A percentile compares a stretch with the other conserved stretches of the same genome.
These are phyloP conservation scores for Toxotes chatareus DNA, from an alignment of 2,113 vertebrate genomes.

Conservation along the genomic window DNA sequence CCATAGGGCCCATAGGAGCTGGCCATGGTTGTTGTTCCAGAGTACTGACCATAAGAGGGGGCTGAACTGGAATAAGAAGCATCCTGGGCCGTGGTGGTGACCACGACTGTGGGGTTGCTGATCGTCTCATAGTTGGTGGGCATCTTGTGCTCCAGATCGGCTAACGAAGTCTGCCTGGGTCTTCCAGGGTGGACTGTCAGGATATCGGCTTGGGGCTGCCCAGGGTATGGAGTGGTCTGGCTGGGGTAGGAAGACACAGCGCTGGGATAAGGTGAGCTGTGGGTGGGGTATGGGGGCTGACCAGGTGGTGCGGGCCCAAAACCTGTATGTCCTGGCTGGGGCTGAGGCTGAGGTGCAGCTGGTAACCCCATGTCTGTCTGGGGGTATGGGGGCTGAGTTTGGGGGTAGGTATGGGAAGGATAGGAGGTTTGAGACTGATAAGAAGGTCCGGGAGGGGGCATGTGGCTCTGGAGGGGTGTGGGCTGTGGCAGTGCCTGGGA, in stretches of 20 bases:
- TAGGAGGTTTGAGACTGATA: constrained; percentile 88
- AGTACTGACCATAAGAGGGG: constrained; percentile 82
- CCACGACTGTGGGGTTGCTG: constrained; percentile 84
- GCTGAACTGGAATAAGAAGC: constrained; percentile 79
- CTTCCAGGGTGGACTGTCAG: constrained; percentile 88
- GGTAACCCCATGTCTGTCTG: constrained; percentile 86
- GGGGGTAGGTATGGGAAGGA: constrained; percentile 85
- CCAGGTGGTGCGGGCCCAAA: constrained; percentile 86
- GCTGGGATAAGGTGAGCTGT: constrained; percentile 87
- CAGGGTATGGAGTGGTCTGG: constrained; percentile 86
- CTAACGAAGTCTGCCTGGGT: constrained; percentile 92
- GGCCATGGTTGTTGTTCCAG: constrained; percentile 78
- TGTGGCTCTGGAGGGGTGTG: constrained; percentile 86
- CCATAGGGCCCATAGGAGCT: constrained; percentile 82
- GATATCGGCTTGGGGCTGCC: constrained; percentile 86
- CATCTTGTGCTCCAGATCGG: constrained; percentile 96
- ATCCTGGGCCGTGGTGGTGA: constrained; percentile 88
- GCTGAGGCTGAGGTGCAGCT: constrained; percentile 80
- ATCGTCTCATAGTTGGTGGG: constrained; percentile 97
- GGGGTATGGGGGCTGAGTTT: constrained; percentile 87
- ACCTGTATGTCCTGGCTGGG: constrained; percentile 85
- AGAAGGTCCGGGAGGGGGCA: constrained; percentile 83
- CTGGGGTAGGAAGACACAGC: constrained; percentile 85
- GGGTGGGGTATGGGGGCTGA: constrained; percentile 88
- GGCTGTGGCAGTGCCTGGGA: constrained; percentile 87